Percentiles rank a stretch among this genome's conserved stretches.
phyloP scores from a whole-genome alignment of 1,140 invertebrate species.

The Rhopalosiphum padi region DNA sequence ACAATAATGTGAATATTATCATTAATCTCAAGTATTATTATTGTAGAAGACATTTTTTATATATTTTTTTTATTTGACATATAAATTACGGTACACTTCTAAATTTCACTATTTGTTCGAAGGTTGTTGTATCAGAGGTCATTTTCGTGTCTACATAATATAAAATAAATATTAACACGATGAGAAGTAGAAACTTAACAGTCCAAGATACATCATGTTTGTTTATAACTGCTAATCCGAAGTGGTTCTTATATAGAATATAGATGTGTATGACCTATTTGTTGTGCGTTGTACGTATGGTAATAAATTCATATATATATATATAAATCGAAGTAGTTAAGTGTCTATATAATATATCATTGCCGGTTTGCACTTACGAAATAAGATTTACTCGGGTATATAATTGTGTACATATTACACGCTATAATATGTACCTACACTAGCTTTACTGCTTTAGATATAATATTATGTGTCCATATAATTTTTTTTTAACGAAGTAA shows the following conservation, averaged over 20 bases:
- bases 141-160: conserved; percentile 39
- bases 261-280: conserved; percentile 14
- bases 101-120: conserved; percentile 47
- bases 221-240: conserved; percentile 16
- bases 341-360: neutral
- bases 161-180: conserved; percentile 8
- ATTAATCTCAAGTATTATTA: neutral
- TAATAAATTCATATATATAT: neutral
- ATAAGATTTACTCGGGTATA: neutral
- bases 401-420: neutral
- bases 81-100: neutral
- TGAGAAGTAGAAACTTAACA: neutral
- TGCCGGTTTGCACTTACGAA: neutral
- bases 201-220: neutral
- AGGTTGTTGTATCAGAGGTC: conserved; percentile 38
- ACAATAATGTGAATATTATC: neutral
- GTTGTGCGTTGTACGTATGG: neutral
- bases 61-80: neutral
- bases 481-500: neutral
- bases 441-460: neutral
- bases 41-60: neutral
- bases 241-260: neutral
- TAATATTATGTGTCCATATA: neutral
- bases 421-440: neutral
- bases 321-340: neutral